Base-by-base conservation (phyloP, 2,113 vertebrate species). In the Manacus vitellinus region DNA sequence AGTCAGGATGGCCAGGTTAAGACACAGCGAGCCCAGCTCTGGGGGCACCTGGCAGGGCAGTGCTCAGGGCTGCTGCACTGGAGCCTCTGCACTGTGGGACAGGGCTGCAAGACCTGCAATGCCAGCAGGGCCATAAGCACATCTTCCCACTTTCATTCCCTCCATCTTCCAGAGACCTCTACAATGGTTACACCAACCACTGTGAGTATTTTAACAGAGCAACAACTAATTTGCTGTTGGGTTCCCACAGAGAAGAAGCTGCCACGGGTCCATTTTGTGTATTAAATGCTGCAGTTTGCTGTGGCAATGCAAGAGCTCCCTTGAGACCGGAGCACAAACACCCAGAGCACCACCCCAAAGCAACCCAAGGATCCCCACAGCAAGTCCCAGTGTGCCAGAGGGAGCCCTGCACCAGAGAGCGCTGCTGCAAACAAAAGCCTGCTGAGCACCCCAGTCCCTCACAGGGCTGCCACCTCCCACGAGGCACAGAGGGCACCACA, bases 31-130 rank as follows among this genome's bases (percentile, higher is more conserved):
- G 39, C 55, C 12, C 62, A 72, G 61, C 35, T 23, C 31, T 8
- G 13, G 56, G n/a, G 15, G 27, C 73, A 51, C 14, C 6, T 15
- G 39, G 35, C 3, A 86, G 46, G 39, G 20, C 49, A 39, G 10
- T 10, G 15, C 58, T 46, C 10, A 5, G 46, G 12, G 33, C 44
- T 70, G 77, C 65, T 68, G 59, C 58, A 82, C 28, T 46, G 1
- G 0, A 24, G 17, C 41, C 59, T 37, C 33, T 0, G 2, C 44
- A 44, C 3, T 1, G 11, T 8, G 12, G 55, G 20, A 80, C 25
- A 6, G 7, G n/a, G 25, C 46, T 74, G 39, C 19, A 12, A 39
- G 41, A 33, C 23, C 70, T 39, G 30, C 61, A 47, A 3, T 14
- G 35, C 58, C 78, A 41, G 11, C 0, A 3, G 71, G 19, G 30